A percentile compares a stretch with the other conserved stretches of the same genome.
These are phyloP conservation scores for Beaufortia kweichowensis DNA, from an alignment of 2,113 vertebrate species.

Conservation along the genomic window DNA sequence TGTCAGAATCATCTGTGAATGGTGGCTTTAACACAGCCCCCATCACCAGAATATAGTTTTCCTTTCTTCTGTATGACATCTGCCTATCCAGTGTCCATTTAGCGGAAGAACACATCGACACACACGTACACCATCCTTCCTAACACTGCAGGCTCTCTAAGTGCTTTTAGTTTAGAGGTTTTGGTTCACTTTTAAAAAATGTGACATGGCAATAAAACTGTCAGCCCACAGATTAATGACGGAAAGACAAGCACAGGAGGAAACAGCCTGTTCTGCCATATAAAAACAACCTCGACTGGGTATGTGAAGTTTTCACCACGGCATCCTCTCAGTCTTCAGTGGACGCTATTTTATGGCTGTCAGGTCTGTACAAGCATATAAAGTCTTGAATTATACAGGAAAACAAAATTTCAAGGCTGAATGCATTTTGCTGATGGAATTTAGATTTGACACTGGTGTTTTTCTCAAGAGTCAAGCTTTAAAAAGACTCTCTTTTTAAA, in stretches of 20 bases:
- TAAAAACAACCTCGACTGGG: constrained; percentile 58
- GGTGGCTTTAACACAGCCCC: not conserved
- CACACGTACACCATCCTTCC: not conserved
- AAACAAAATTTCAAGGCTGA: constrained; percentile 14
- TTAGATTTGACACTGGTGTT: not conserved
- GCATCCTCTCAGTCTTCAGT: constrained; percentile 47
- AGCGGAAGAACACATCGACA: constrained; percentile 1
- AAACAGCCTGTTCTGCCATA: constrained; percentile 42
- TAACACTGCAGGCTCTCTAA: not conserved
- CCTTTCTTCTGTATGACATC: constrained; percentile 20
- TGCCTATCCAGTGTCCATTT: constrained; percentile 6
- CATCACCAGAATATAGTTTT: not conserved
- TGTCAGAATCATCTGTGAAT: constrained; percentile 23
- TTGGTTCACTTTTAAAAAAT: constrained; percentile 57
- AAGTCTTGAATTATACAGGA: not conserved
- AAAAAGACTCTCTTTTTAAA: not conserved
- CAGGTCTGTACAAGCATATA: constrained; percentile 21
- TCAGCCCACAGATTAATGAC: constrained; percentile 63
- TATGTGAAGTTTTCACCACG: constrained; percentile 57
- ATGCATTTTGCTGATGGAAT: constrained; percentile 10
- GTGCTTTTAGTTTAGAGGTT: constrained; percentile 51
- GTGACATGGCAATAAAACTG: constrained; percentile 68
- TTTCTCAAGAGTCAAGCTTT: not conserved
- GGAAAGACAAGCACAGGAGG: constrained; percentile 57
- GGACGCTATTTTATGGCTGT: constrained; percentile 54